Evolutionary conservation across 2,888 invertebrate species (phyloP).

Genomic region (Andricus quercusramuli): DNA sequence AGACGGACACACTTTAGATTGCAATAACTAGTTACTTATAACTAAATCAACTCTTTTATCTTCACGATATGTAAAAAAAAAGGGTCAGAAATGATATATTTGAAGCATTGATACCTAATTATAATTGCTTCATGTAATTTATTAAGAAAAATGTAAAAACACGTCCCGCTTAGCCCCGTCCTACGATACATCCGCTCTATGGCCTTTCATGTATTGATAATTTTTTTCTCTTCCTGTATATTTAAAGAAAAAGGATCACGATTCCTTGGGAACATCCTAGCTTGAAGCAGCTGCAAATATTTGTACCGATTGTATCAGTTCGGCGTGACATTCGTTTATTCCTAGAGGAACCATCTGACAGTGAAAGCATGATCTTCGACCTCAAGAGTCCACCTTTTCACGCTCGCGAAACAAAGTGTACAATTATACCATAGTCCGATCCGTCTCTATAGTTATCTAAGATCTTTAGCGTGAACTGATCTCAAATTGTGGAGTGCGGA

Average conservation of each 20-base stretch:
- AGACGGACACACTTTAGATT: no score
- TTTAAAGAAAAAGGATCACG: not conserved
- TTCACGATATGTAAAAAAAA: no score
- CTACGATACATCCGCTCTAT: not conserved
- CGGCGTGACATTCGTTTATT: slow-evolving; percentile 38
- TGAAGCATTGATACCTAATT: no score
- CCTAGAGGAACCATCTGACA: slow-evolving; percentile 34
- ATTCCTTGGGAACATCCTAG: slow-evolving; percentile 16
- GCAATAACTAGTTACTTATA: no score
- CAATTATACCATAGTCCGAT: slow-evolving; percentile 6
- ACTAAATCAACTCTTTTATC: no score
- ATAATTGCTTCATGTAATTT: no score
- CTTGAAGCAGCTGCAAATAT: slow-evolving; percentile 38
- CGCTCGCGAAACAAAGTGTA: slow-evolving; percentile 40
- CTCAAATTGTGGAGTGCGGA: slow-evolving; percentile 7
- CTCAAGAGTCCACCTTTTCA: slow-evolving; percentile 35
- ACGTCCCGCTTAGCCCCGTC: no score
- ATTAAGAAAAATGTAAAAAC: no score
- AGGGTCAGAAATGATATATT: no score
- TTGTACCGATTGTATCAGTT: slow-evolving; percentile 38
- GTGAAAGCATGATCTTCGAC: slow-evolving; percentile 36
- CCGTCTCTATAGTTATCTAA: slow-evolving; percentile 19
- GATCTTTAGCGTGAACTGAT: slow-evolving; percentile 10
- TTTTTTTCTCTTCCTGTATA: not conserved
- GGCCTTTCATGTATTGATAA: not conserved